phyloP scores from a whole-genome alignment of 1,140 invertebrate species.

The Monomorium pharaonis region DNA sequence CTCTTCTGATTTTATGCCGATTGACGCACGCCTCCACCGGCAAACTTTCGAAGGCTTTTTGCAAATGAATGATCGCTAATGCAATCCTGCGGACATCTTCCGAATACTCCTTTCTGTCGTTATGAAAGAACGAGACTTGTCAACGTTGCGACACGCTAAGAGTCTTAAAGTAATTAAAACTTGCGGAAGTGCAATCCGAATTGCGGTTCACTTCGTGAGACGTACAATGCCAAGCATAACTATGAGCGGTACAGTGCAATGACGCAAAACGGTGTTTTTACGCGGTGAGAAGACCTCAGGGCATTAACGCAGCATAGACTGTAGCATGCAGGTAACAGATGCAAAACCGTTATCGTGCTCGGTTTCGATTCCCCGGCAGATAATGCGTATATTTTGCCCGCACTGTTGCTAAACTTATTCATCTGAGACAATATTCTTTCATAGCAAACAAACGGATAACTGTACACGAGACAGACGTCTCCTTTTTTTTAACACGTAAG shows the following conservation, averaged over 20 bases:
- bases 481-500: background rate
- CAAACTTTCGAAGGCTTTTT: slow-evolving; percentile 26
- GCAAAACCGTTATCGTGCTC: slow-evolving; percentile 57
- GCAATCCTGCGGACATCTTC: background rate
- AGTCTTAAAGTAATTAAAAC: background rate
- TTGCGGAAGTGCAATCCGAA: background rate
- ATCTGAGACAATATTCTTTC: slow-evolving; percentile 24
- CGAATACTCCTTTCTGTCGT: background rate
- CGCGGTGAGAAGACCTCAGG: slow-evolving; percentile 1
- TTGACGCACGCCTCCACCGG: slow-evolving; percentile 1
- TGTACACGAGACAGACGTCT: background rate
- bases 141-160: background rate
- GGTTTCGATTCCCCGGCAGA: slow-evolving; percentile 35
- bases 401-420: slow-evolving; percentile 38
- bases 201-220: background rate
- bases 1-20: slow-evolving; percentile 45
- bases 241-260: background rate
- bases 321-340: slow-evolving; percentile 51
- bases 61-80: slow-evolving; percentile 26
- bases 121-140: background rate
- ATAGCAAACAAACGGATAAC: slow-evolving; percentile 17
- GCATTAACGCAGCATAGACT: slow-evolving; percentile 38
- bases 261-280: slow-evolving; percentile 41
- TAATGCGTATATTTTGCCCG: slow-evolving; percentile 47
- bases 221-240: background rate